A percentile compares a stretch with the other conserved stretches of the same genome.
These are phyloP conservation scores for Leucoptera coffeella DNA, from an alignment of 2,888 invertebrate species.

Conservation along the genomic window DNA sequence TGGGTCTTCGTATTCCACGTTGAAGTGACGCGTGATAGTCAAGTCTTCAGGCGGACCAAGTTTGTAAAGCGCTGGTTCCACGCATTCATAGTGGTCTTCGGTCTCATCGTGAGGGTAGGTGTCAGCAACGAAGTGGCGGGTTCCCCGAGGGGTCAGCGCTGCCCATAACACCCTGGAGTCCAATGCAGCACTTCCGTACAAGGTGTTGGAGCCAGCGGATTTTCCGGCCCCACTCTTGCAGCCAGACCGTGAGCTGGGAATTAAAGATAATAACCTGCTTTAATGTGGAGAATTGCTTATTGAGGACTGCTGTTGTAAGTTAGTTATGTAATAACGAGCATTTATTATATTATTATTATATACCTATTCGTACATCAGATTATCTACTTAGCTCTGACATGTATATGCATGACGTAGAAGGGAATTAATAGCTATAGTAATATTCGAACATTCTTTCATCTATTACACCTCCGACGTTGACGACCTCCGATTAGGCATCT, in stretches of 20 bases:
- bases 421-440: no score
- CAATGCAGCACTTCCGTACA: constrained; percentile 46
- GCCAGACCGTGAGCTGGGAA: constrained; percentile 30
- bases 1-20: constrained; percentile 77
- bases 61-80: constrained; percentile 53
- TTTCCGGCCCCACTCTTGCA: constrained; percentile 53
- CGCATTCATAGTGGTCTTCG: constrained; percentile 65
- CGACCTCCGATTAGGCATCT: no score
- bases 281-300: no score
- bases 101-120: constrained; percentile 57
- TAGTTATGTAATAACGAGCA: no score
- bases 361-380: no score
- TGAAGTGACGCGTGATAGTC: constrained; percentile 68
- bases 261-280: constrained; percentile 9
- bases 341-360: no score
- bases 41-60: constrained; percentile 41
- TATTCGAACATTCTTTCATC: no score
- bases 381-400: no score
- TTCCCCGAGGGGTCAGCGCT: constrained; percentile 75
- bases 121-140: constrained; percentile 69
- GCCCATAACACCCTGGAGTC: constrained; percentile 76
- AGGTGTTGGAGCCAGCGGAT: constrained; percentile 35
- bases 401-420: no score
- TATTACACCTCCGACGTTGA: no score
- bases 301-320: no score